Conservation (phyloP, 2,888 invertebrate species). For the Hyposoter didymator region DNA sequence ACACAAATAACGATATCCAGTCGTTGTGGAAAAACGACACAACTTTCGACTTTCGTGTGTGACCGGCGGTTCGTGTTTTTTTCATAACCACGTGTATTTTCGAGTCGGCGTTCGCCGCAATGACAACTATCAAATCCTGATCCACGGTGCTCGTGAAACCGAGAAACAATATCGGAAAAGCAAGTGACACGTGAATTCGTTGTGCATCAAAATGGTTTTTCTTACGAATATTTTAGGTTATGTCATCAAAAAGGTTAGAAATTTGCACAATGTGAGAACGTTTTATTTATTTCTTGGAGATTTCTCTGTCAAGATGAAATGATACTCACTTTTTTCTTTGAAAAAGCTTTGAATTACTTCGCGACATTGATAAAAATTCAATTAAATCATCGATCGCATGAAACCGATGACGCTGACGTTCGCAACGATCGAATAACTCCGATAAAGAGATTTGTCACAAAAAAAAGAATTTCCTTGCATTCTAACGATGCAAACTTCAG, state of each 20-base stretch:
- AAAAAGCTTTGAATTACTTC: no score
- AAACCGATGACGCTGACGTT: not conserved
- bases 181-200: not conserved
- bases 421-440: no score
- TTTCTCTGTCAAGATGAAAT: not conserved
- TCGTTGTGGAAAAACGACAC: not conserved
- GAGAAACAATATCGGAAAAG: not conserved
- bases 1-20: not conserved
- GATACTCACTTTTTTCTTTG: no score
- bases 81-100: not conserved
- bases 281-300: not conserved
- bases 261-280: not conserved
- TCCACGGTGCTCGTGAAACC: not conserved
- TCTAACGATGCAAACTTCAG: no score
- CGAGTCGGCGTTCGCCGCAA: constrained; percentile 8
- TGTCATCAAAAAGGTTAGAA: constrained; percentile 81
- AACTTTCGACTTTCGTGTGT: not conserved
- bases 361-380: not conserved
- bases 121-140: not conserved
- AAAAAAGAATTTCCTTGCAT: no score
- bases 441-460: no score
- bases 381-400: not conserved
- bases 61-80: not conserved
- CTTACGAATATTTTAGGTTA: constrained; percentile 84
- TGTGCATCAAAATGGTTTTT: constrained; percentile 84